Evolutionary conservation across 2,113 vertebrate genomes (phyloP), one percentile per base, ranked within the genome.

Genomic region (Planiliza haematocheilus): DNA sequence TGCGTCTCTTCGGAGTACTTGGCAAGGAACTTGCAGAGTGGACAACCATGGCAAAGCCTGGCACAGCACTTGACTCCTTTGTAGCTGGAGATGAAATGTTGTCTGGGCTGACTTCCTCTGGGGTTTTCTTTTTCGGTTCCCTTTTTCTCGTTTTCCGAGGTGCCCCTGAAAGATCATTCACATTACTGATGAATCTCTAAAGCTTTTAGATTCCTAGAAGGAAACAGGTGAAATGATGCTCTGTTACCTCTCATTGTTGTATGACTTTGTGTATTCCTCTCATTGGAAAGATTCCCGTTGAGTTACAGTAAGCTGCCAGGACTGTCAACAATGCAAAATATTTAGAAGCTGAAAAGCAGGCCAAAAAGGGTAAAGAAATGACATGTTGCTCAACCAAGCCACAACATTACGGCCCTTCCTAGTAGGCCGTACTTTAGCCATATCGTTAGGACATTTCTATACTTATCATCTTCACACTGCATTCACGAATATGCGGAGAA

Each of bases 1-100:
- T 63, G 7, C 30, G 0, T 51, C 83, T 82, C 71, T 63, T 82
- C 20, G 82, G 86, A 14, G 90, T 80, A 4, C 13, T 43, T 20
- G 24, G 9, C 20, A 30, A 42, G 2, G 34, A 42, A 38, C 13
- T 52, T 0, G 1, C 10, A 16, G 21, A 0, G 5, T 16, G 70
- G 53, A 36, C 12, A n/a, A 8, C 12, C 4, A 17, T 12, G 4
- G 10, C 10, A 8, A 41, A 2, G 34, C n/a, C 45, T 13, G 37
- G 7, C 21, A 21, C 20, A 39, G 21, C 18, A 37, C 60, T 13
- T 10, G 56, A 66, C 18, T 79, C 46, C 50, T 83, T 72, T 51
- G 70, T 51, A 7, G 20, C 37, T 13, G 53, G n/a, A 45, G 30
- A 24, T 20, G 45, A 70, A 48, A 46, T 5, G 0, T 8, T 6